Conservation (phyloP, 2,888 invertebrate genomes). For the Cyclophora albipunctata region DNA sequence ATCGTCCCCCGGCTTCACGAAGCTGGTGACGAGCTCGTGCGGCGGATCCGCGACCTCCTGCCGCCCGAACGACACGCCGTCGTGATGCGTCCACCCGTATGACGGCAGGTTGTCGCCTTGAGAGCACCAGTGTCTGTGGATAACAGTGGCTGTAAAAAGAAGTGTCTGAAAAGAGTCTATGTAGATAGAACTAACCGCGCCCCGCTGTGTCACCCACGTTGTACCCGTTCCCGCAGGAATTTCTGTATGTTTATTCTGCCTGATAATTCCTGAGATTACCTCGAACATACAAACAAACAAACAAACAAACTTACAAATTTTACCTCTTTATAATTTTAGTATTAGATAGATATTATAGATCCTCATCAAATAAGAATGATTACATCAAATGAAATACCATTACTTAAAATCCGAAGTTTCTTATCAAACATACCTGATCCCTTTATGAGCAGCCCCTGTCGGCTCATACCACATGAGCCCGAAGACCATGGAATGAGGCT, state of each 20-base stretch:
- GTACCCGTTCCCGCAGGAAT: too few species aligned
- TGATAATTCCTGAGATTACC: too few species aligned
- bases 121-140: constrained; percentile 91
- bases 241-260: too few species aligned
- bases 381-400: too few species aligned
- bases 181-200: too few species aligned
- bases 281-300: too few species aligned
- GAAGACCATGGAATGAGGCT: constrained; percentile 90
- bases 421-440: constrained; percentile 74
- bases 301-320: too few species aligned
- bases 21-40: constrained; percentile 86
- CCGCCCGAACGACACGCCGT: constrained; percentile 92
- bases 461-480: constrained; percentile 98
- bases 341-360: too few species aligned
- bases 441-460: constrained; percentile 79
- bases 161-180: not conserved
- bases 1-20: constrained; percentile 84
- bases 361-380: too few species aligned
- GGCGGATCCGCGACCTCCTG: constrained; percentile 91
- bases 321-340: too few species aligned
- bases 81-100: constrained; percentile 95
- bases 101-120: constrained; percentile 87
- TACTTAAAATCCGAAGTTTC: too few species aligned
- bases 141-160: not conserved
- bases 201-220: too few species aligned